These are phyloP conservation scores for Oegoconia quadripuncta DNA, from an alignment of 2,888 invertebrate species.

Conservation along the genomic window DNA sequence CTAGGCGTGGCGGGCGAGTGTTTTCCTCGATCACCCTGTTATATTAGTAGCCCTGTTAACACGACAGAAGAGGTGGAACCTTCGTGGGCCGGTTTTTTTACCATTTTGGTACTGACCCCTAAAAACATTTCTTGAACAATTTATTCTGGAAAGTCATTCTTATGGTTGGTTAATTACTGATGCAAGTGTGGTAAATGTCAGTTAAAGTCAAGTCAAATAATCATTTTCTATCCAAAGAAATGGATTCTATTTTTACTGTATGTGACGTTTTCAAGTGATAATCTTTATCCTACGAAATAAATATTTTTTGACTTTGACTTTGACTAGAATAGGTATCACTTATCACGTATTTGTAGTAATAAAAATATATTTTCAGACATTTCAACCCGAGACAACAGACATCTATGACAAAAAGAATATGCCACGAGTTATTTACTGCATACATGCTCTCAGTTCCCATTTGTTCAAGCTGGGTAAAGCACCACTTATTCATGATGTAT, in stretches of 20 bases:
- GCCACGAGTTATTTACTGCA: constrained; percentile 87
- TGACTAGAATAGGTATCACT: background rate
- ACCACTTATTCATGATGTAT: constrained; percentile 86
- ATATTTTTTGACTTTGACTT: background rate
- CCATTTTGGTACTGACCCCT: too few species aligned
- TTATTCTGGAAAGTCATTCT: too few species aligned
- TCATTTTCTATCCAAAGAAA: background rate
- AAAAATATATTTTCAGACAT: constrained; percentile 75
- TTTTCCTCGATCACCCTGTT: too few species aligned
- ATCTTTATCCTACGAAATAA: too few species aligned
- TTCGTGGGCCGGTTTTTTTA: too few species aligned
- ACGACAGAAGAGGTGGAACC: too few species aligned
- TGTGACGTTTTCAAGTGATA: too few species aligned
- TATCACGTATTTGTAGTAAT: background rate
- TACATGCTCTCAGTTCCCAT: constrained; percentile 86
- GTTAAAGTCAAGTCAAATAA: background rate
- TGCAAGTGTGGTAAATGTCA: background rate
- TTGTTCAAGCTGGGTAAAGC: constrained; percentile 84
- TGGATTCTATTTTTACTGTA: too few species aligned
- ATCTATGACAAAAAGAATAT: constrained; percentile 91
- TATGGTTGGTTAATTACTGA: too few species aligned
- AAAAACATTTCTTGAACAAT: too few species aligned
- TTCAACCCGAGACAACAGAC: constrained; percentile 90
- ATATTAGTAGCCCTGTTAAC: too few species aligned
- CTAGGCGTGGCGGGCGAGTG: too few species aligned